Base-by-base conservation (phyloP, 2,888 invertebrate species). In the Trichopoda pennipes region DNA sequence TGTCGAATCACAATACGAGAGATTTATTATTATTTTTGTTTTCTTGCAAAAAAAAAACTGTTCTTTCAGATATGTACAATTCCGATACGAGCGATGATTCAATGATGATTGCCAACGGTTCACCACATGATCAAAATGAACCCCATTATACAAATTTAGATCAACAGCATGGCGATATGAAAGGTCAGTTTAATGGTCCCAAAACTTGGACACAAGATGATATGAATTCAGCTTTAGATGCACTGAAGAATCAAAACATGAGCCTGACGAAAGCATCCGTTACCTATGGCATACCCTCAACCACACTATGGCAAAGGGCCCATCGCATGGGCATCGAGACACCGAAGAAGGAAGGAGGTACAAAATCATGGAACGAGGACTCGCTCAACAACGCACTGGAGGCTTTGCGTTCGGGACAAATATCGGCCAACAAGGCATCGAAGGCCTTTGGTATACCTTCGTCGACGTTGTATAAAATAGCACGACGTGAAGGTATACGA, bases 371-470 rank as follows among this genome's bases (percentile, higher is more conserved):
- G 97, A 95, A 95, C 85, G 96, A 96, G 90, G 95, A 95, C 84
- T 96, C 95, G 87, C 92, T 97, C 80, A 95, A 95, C 85, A 95
- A 93, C 76, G 97, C 97, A 0, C 92, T 97, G 85, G 95, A 95
- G 87, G 97, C 97, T 10, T 90, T 97, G 38, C 92, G 97, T 68
- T 95, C 95, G 16, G 97, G 97, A 12, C 94, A 95, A 78, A 96
- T 97, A 88, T 97, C 97, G 16, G 97, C 97, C 23, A 97, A 97
- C 89, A 97, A 97, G 92, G 97, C 97, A 72, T 97, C 97, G 88
- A 97, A 97, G 91, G 96, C 96, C 63, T 96, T 95, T 88, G 96
- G 96, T 55, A 97, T 97, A 90, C 97, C 97, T 53, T 96, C 96
- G 91, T 97, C 96, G 91, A 97, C 97, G 19, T 91, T 97, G 88